These are phyloP conservation scores for Glaucidium brasilianum DNA, from an alignment of 2,113 vertebrate genomes.

Conservation along the genomic window DNA sequence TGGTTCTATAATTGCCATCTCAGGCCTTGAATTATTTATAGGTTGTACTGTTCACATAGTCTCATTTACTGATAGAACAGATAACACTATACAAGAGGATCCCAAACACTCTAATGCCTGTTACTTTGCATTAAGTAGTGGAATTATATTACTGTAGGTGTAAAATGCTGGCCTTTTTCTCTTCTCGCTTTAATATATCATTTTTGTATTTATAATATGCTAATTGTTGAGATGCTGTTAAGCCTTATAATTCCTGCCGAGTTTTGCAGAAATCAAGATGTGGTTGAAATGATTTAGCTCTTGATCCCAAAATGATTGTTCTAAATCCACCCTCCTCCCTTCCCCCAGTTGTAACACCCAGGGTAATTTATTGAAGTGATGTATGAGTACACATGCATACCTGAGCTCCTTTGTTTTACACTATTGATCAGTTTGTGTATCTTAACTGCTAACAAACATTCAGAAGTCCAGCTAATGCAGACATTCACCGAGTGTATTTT, in stretches of 20 bases:
- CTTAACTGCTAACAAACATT: constrained; percentile 70
- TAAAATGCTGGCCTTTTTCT: constrained; percentile 80
- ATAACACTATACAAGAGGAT: constrained; percentile 85
- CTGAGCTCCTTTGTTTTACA: constrained; percentile 77
- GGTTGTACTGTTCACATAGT: constrained; percentile 95
- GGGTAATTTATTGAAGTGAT: constrained; percentile 77
- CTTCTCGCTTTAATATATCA: constrained; percentile 79
- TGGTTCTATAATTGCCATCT: constrained; percentile 99
- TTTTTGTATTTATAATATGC: constrained; percentile 87
- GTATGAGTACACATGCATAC: constrained; percentile 76
- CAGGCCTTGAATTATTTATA: constrained; percentile 99
- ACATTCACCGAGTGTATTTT: constrained; percentile 49
- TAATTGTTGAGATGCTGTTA: constrained; percentile 82
- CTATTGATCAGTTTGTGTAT: constrained; percentile 75
- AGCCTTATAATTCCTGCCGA: constrained; percentile 77
- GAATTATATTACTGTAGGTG: constrained; percentile 88
- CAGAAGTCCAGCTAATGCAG: constrained; percentile 52
- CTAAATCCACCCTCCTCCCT: constrained; percentile 48
- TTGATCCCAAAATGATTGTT: constrained; percentile 82
- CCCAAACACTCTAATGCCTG: constrained; percentile 86
- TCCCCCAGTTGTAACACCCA: constrained; percentile 43
- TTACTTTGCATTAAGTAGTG: constrained; percentile 89
- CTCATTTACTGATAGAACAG: constrained; percentile 97
- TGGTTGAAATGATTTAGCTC: constrained; percentile 77
- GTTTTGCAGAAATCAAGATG: constrained; percentile 78